Evolutionary conservation across 1,140 invertebrate genomes (phyloP).

Genomic region (Drosophila neocordata): DNA sequence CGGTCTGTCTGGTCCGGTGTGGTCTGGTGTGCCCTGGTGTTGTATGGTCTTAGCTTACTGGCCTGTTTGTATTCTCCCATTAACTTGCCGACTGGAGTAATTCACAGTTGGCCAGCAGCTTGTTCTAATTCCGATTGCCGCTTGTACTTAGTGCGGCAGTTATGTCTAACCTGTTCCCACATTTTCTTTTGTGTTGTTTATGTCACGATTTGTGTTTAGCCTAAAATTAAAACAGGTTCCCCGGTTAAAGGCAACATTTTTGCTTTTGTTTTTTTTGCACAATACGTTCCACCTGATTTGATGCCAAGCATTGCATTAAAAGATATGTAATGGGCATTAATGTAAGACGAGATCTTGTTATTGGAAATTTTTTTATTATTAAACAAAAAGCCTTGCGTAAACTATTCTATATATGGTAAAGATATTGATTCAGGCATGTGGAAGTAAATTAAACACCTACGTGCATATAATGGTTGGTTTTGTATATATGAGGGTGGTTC

Average conservation of each 20-base stretch:
- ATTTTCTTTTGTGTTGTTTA: constrained; percentile 70
- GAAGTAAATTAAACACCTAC: constrained; percentile 5
- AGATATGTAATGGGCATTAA: constrained; percentile 45
- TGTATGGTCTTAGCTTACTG: too few species aligned
- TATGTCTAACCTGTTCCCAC: constrained; percentile 68
- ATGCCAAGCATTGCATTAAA: constrained; percentile 30
- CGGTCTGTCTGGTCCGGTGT: constrained; percentile 16
- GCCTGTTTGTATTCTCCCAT: background rate
- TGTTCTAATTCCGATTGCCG: constrained; percentile 72
- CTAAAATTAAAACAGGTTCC: constrained; percentile 65
- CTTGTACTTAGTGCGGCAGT: constrained; percentile 2
- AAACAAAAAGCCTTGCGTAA: constrained; percentile 1
- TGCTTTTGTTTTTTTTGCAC: constrained; percentile 17
- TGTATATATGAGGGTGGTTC: background rate
- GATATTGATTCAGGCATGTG: constrained; percentile 1
- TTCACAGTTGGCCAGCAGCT: constrained; percentile 53
- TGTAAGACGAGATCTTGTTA: background rate
- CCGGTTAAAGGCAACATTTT: constrained; percentile 9
- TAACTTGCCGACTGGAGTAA: constrained; percentile 31
- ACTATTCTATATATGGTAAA: background rate
- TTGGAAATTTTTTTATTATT: background rate
- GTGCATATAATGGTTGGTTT: background rate
- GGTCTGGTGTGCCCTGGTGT: constrained; percentile 18
- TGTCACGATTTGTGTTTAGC: constrained; percentile 67
- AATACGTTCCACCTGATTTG: constrained; percentile 13